Evolutionary conservation across 2,888 invertebrate species (phyloP), one percentile per base, ranked within the genome.

Genomic region (Pantelozetes paolii): DNA sequence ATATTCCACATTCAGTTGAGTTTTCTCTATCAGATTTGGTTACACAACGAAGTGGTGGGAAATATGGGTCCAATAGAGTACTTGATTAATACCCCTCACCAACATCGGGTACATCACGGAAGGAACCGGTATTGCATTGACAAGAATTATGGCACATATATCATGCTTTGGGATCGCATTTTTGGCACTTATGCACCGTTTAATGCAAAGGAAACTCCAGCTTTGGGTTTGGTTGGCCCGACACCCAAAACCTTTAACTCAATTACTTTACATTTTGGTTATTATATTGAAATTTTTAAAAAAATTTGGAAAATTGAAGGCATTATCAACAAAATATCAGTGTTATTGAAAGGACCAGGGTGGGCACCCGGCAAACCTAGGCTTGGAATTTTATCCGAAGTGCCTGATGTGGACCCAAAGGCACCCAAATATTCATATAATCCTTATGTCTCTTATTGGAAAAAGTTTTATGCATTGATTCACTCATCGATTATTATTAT

Each of bases 21-120:
- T 82, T 86, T 93, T 77, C 85, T 95, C 48, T 94, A 91, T 84
- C 94, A 94, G 86, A 91, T 94, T 82, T 94, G 94, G 92, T 90
- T 94, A 77, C 95, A 95, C 82, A 94, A 94, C 0, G 89, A 92
- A 80, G 86, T 90, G 0, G 87, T 94, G 78, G 87, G 87, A 2
- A 87, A 87, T 72, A 84, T 94, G 3, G 94, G 94, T 0, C 92
- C 92, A 0, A 82, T 95, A 70, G 94, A 95, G 81, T 89, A 88
- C 80, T 84, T 95, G 75, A 86, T 95, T 76, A 93, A 93, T 79
- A 92, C 94, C 0, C 93, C 95, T 0, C 90, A 90, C 77, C 93
- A 94, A 81, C 95, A 95, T 81, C 86, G 94, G 78, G 85, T 85
- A 0, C 85, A 86, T 78, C 85, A 85, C 79, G 90, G 90, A 36